Conservation (phyloP, 2,113 vertebrate species). For the Athene cunicularia region DNA sequence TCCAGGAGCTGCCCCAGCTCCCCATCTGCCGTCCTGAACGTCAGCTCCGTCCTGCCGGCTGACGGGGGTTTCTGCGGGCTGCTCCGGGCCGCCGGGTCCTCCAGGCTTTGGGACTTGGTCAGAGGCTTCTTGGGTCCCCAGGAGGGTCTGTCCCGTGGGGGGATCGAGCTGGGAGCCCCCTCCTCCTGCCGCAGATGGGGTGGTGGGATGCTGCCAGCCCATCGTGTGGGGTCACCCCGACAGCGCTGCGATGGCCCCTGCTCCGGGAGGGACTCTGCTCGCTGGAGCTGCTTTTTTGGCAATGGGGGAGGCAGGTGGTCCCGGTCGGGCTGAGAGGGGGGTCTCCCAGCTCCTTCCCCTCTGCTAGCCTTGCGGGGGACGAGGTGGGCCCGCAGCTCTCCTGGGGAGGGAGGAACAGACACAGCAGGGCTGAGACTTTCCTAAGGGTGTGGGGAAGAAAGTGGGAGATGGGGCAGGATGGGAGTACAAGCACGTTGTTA, state of each 20-base stretch:
- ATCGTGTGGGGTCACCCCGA: rapidly evolving
- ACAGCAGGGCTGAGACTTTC: not conserved
- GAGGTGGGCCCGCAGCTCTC: slow-evolving; percentile 50
- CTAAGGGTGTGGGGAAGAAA: not conserved
- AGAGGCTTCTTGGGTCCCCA: not conserved
- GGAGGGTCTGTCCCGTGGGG: not conserved
- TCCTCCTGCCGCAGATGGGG: rapidly evolving
- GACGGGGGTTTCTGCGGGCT: not conserved
- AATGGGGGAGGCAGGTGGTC: slow-evolving; percentile 74
- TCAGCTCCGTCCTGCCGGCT: not conserved
- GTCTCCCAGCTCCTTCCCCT: not conserved
- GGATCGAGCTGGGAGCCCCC: not conserved
- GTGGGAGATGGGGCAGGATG: rapidly evolving
- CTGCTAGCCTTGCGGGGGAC: slow-evolving; percentile 50
- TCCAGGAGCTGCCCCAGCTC: slow-evolving; percentile 61
- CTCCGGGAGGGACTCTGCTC: slow-evolving; percentile 74
- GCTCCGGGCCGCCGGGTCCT: not conserved
- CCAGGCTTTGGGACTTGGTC: slow-evolving; percentile 36
- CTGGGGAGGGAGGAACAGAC: not conserved
- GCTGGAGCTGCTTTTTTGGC: slow-evolving; percentile 77
- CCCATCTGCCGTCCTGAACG: slow-evolving; percentile 42
- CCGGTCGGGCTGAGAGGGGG: rapidly evolving
- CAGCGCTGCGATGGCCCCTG: not conserved
- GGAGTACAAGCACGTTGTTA: rapidly evolving
- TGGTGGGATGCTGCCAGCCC: not conserved